A percentile compares a stretch with the other conserved stretches of the same genome.
These are phyloP conservation scores for Andrena praecox DNA, from an alignment of 2,888 invertebrate genomes.

Conservation along the genomic window DNA sequence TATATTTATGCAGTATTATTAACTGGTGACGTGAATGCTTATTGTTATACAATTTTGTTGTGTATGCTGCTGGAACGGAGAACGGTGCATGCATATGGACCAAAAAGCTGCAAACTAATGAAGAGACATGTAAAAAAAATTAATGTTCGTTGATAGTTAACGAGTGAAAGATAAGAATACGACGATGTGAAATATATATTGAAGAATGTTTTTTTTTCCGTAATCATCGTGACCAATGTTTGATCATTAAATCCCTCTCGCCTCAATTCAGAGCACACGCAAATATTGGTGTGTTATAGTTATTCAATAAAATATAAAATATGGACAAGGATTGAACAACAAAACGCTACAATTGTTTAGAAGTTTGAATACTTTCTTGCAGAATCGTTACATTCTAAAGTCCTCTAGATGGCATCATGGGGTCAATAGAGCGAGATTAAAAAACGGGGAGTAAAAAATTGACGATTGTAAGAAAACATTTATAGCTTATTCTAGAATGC, in stretches of 20 bases:
- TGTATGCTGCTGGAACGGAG: slow-evolving; percentile 13
- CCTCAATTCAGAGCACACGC: too few species aligned
- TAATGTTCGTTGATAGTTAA: slow-evolving; percentile 13
- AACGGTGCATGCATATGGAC: slow-evolving; percentile 10
- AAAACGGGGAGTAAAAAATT: not conserved
- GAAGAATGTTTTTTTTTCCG: slow-evolving; percentile 57
- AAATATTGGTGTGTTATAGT: too few species aligned
- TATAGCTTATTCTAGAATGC: slow-evolving; percentile 2
- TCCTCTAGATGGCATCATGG: not conserved
- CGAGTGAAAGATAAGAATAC: not conserved
- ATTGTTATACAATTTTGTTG: slow-evolving; percentile 19
- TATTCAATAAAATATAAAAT: too few species aligned
- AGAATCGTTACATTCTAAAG: too few species aligned
- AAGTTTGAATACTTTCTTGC: not conserved
- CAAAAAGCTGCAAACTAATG: not conserved
- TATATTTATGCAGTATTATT: slow-evolving; percentile 62
- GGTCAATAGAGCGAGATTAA: not conserved
- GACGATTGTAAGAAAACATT: not conserved
- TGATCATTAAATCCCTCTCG: not conserved
- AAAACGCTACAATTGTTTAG: too few species aligned
- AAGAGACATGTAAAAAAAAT: slow-evolving; percentile 22
- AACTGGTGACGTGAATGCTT: slow-evolving; percentile 30
- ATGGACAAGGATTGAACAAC: too few species aligned
- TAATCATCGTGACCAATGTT: not conserved
- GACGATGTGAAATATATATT: slow-evolving; percentile 19